Evolutionary conservation across 1,140 invertebrate species (phyloP).

Genomic region (Coptotermes formosanus): DNA sequence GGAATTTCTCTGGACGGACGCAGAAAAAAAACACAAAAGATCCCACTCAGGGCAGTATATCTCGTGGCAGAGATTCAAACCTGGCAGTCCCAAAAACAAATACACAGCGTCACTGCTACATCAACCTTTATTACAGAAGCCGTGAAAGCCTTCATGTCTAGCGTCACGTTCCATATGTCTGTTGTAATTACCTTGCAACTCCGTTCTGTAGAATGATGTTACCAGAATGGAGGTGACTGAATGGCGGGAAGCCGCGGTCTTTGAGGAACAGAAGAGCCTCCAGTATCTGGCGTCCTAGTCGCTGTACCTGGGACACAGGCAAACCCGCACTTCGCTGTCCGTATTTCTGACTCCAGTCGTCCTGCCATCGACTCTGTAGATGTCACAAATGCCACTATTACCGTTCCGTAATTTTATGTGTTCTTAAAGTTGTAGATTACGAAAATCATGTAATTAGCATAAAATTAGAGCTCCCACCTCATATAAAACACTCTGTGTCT

Average conservation of each 20-base stretch:
- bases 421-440: neutral
- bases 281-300: conserved; percentile 82
- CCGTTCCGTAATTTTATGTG: too few relatives aligned
- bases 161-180: too few relatives aligned
- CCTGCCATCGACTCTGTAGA: conserved; percentile 56
- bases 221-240: conserved; percentile 83
- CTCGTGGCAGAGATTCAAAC: too few relatives aligned
- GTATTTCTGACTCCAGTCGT: conserved; percentile 71
- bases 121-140: too few relatives aligned
- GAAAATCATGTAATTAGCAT: neutral
- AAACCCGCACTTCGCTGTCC: conserved; percentile 64
- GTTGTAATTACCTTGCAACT: conserved; percentile 59
- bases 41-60: too few relatives aligned
- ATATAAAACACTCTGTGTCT: too few relatives aligned
- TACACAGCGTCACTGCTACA: too few relatives aligned
- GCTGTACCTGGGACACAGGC: conserved; percentile 73
- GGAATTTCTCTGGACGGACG: too few relatives aligned
- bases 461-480: neutral
- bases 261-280: conserved; percentile 84
- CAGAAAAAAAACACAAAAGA: too few relatives aligned
- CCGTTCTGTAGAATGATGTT: conserved; percentile 91
- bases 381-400: neutral
- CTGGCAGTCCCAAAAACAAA: too few relatives aligned
- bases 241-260: conserved; percentile 82
- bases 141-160: too few relatives aligned